phyloP scores from a whole-genome alignment of 1,140 invertebrate species.

The Trachymyrmex cornetzi region DNA sequence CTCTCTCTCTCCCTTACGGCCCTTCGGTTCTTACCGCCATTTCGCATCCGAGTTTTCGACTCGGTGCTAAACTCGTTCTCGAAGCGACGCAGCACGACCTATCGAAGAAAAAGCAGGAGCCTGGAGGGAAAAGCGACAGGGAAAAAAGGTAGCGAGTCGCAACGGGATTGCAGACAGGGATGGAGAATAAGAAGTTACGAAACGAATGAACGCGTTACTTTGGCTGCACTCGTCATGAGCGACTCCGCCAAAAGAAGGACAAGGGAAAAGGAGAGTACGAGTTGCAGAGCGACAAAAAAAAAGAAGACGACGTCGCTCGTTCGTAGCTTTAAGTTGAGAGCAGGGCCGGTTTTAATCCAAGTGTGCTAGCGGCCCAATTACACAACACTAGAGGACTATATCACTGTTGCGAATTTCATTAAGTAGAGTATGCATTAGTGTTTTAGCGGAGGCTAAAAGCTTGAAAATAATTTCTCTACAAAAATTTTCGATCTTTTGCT shows the following conservation, averaged over 20 bases:
- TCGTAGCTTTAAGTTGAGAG: conserved; percentile 1
- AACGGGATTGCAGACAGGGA: not conserved
- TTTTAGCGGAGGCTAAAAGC: not conserved
- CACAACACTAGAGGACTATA: not conserved
- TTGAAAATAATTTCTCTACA: not conserved
- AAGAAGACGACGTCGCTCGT: not conserved
- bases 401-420: conserved; percentile 3
- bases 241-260: conserved; percentile 14
- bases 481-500: not conserved
- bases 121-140: conserved; percentile 16
- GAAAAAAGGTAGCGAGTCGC: conserved; percentile 22
- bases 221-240: conserved; percentile 28
- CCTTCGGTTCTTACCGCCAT: conserved; percentile 15
- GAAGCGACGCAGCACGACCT: conserved; percentile 38
- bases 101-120: conserved; percentile 45
- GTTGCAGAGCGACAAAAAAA: not conserved
- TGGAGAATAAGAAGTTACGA: conserved; percentile 57
- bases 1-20: not conserved
- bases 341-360: not conserved
- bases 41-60: conserved; percentile 50
- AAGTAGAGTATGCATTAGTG: conserved; percentile 20
- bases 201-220: conserved; percentile 53
- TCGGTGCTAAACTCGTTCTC: conserved; percentile 58
- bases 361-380: not conserved
- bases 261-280: not conserved